Evolutionary conservation across 2,888 invertebrate genomes (phyloP).

Genomic region (Lycia hirtaria): DNA sequence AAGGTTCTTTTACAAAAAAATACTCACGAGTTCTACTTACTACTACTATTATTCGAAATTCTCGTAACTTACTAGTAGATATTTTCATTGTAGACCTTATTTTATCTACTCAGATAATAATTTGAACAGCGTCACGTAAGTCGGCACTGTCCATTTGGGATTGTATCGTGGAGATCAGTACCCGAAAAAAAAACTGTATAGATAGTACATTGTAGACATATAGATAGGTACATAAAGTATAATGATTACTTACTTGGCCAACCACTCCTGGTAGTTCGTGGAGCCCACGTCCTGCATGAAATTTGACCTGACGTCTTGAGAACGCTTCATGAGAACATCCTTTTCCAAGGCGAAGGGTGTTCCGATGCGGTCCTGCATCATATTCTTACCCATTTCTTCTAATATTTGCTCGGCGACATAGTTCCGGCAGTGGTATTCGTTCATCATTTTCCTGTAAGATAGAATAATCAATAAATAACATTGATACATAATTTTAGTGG

Average conservation of each 20-base stretch:
- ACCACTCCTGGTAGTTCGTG: slow-evolving; percentile 90
- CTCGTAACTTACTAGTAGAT: too few relatives aligned
- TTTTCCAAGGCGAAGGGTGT: slow-evolving; percentile 53
- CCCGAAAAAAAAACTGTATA: too few relatives aligned
- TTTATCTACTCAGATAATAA: too few relatives aligned
- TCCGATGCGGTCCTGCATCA: slow-evolving; percentile 69
- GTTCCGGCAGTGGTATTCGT: slow-evolving; percentile 91
- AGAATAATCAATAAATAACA: not conserved
- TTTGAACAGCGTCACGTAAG: too few relatives aligned
- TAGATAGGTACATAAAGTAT: not conserved
- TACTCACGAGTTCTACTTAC: too few relatives aligned
- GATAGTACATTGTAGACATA: too few relatives aligned
- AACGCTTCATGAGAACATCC: slow-evolving; percentile 46
- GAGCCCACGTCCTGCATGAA: slow-evolving; percentile 89
- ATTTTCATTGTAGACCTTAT: too few relatives aligned
- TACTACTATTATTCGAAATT: too few relatives aligned
- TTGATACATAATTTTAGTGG: slow-evolving; percentile 1
- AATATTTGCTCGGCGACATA: slow-evolving; percentile 91
- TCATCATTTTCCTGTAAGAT: slow-evolving; percentile 88
- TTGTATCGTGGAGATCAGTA: too few relatives aligned
- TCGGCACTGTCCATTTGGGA: too few relatives aligned
- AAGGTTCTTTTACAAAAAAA: too few relatives aligned
- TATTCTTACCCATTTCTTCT: slow-evolving; percentile 84
- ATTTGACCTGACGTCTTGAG: slow-evolving; percentile 70
- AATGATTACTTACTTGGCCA: slow-evolving; percentile 86